Evolutionary conservation across 30 jellyfish, hydroid and myxozoan species (phyloP).

Genomic region (Turritopsis dohrnii): DNA sequence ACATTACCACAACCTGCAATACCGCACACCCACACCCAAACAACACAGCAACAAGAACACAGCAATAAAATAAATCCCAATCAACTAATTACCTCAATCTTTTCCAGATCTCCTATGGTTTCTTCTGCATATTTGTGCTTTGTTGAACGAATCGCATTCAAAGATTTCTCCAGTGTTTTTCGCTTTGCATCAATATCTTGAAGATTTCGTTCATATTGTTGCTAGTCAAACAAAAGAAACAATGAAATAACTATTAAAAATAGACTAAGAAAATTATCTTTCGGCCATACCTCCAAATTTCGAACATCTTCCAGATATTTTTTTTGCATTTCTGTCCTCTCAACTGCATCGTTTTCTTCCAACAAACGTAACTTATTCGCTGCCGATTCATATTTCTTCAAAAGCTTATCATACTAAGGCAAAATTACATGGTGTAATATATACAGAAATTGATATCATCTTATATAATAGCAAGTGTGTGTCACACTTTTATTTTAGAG

Average conservation of each 20-base stretch:
- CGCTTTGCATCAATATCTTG: not conserved
- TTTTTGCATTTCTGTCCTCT: conserved; percentile 49
- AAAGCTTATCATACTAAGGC: conserved; percentile 52
- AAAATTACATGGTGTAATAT: too few relatives aligned
- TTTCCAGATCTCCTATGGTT: not conserved
- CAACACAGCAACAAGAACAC: not conserved
- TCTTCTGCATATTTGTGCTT: not conserved
- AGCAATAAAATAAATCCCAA: not conserved
- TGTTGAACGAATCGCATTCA: not conserved
- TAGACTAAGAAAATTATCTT: too few relatives aligned
- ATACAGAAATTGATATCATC: too few relatives aligned
- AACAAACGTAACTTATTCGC: conserved; percentile 48
- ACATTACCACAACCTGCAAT: too few relatives aligned
- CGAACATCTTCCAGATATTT: conserved; percentile 46
- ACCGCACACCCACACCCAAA: too few relatives aligned
- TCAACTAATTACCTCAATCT: not conserved
- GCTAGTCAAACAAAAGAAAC: not conserved
- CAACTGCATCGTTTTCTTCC: conserved; percentile 6
- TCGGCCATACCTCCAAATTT: conserved; percentile 39
- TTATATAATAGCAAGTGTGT: too few relatives aligned
- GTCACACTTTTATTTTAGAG: too few relatives aligned
- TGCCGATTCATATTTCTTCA: conserved; percentile 44
- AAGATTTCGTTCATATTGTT: not conserved
- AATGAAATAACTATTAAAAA: too few relatives aligned
- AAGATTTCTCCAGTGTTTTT: not conserved